Percentiles rank a stretch among this genome's conserved stretches.
Evolutionary conservation across 2,797 vertebrate species (phyloP).

Genomic region (Darevskia nairensis): DNA sequence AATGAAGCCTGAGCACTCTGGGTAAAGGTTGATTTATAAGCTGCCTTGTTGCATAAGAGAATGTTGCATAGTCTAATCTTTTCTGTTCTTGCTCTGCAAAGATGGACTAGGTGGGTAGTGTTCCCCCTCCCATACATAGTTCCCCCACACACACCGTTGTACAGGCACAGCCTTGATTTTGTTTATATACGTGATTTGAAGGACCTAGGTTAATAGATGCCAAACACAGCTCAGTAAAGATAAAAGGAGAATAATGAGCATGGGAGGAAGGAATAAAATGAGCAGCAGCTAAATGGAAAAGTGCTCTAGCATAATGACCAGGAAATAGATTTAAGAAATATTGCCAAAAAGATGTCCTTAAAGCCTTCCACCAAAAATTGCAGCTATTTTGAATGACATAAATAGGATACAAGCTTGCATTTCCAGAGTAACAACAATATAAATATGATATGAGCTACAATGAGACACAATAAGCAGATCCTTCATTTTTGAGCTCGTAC

Average conservation of each 20-base stretch:
- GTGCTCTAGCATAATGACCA: slow-evolving; percentile 55
- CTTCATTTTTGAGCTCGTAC: slow-evolving; percentile 35
- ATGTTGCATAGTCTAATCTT: background rate
- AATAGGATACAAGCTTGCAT: slow-evolving; percentile 34
- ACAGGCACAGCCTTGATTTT: slow-evolving; percentile 1
- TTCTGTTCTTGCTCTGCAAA: background rate
- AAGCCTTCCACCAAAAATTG: slow-evolving; percentile 46
- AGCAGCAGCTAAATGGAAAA: slow-evolving; percentile 58
- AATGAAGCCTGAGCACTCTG: background rate
- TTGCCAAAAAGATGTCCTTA: slow-evolving; percentile 40
- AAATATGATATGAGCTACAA: slow-evolving; percentile 6
- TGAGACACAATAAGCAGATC: slow-evolving; percentile 30
- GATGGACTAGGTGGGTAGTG: fast-evolving
- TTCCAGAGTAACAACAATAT: slow-evolving; percentile 33
- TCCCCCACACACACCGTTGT: background rate
- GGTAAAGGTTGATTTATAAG: background rate
- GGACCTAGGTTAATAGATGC: slow-evolving; percentile 23
- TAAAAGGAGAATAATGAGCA: slow-evolving; percentile 51
- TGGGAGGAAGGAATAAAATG: slow-evolving; percentile 53
- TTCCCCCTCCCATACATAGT: background rate
- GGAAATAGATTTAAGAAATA: slow-evolving; percentile 61
- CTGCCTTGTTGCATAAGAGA: background rate
- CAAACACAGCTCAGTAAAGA: slow-evolving; percentile 46
- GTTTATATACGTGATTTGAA: background rate
- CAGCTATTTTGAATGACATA: slow-evolving; percentile 52